A percentile compares a stretch with the other conserved stretches of the same genome.
These are phyloP conservation scores for Tanypteryx hageni DNA, from an alignment of 2,888 invertebrate genomes.

Conservation along the genomic window DNA sequence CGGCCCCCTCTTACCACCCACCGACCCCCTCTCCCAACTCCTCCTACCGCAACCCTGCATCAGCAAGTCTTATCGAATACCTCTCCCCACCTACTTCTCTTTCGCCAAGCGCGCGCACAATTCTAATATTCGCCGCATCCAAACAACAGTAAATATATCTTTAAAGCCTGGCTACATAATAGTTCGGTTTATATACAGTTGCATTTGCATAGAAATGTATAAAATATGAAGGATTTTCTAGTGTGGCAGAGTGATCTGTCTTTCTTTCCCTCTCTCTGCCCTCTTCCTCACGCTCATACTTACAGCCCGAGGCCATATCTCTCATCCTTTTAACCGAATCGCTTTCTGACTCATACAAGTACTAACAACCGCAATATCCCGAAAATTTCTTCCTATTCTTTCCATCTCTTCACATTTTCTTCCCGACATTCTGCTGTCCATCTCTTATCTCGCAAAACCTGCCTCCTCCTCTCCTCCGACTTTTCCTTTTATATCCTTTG, in stretches of 20 bases:
- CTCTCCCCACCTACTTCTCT: constrained; percentile 57
- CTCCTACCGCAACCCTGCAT: constrained; percentile 68
- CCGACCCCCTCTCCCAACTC: background rate
- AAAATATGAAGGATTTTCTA: constrained; percentile 10
- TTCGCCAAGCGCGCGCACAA: constrained; percentile 40
- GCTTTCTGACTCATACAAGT: too few relatives aligned
- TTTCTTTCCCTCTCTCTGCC: background rate
- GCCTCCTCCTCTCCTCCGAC: too few relatives aligned
- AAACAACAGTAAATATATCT: background rate
- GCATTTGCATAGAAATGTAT: background rate
- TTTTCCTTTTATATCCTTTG: too few relatives aligned
- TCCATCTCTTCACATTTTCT: too few relatives aligned
- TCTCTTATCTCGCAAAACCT: too few relatives aligned
- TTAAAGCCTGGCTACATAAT: background rate
- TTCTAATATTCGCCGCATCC: too few relatives aligned
- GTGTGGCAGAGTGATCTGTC: background rate
- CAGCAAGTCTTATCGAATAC: constrained; percentile 67
- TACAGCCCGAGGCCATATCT: too few relatives aligned
- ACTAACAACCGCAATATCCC: too few relatives aligned
- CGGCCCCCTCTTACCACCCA: background rate
- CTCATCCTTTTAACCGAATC: too few relatives aligned
- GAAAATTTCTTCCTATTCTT: too few relatives aligned
- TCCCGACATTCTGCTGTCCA: too few relatives aligned
- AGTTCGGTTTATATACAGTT: constrained; percentile 24
- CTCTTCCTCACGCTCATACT: too few relatives aligned